phyloP scores from a whole-genome alignment of 2,888 invertebrate species.

The Hydrotaea diabolus region DNA sequence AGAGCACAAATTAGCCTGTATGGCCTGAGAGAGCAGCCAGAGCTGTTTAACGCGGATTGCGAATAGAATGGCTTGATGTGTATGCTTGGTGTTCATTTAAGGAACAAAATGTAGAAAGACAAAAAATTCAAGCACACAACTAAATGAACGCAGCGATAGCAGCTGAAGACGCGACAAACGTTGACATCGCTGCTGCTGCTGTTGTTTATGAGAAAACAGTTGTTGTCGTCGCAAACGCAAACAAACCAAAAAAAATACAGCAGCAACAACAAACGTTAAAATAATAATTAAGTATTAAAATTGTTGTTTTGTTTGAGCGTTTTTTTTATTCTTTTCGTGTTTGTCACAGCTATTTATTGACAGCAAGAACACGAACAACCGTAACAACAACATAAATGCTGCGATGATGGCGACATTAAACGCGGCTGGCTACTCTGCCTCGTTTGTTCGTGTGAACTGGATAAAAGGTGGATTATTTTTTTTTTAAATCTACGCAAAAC shows the following conservation, averaged over 20 bases:
- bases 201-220: neutral
- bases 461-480: too few relatives aligned
- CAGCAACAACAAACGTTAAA: conserved; percentile 35
- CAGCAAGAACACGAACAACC: too few relatives aligned
- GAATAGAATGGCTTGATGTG: neutral
- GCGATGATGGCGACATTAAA: too few relatives aligned
- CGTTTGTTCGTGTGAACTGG: too few relatives aligned
- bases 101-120: conserved; percentile 3
- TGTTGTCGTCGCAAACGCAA: neutral
- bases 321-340: neutral
- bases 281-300: conserved; percentile 50
- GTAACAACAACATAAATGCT: too few relatives aligned
- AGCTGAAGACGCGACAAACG: neutral
- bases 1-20: conserved; percentile 53
- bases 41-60: too few relatives aligned
- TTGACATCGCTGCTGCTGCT: neutral
- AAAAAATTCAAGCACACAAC: neutral
- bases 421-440: too few relatives aligned
- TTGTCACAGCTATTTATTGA: too few relatives aligned
- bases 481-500: too few relatives aligned
- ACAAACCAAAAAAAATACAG: neutral
- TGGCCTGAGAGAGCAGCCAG: conserved; percentile 48
- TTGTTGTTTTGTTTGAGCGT: conserved; percentile 11
- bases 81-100: conserved; percentile 39
- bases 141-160: neutral